phyloP scores from a whole-genome alignment of 2,113 vertebrate genomes.

The Halichoerus grypus region DNA sequence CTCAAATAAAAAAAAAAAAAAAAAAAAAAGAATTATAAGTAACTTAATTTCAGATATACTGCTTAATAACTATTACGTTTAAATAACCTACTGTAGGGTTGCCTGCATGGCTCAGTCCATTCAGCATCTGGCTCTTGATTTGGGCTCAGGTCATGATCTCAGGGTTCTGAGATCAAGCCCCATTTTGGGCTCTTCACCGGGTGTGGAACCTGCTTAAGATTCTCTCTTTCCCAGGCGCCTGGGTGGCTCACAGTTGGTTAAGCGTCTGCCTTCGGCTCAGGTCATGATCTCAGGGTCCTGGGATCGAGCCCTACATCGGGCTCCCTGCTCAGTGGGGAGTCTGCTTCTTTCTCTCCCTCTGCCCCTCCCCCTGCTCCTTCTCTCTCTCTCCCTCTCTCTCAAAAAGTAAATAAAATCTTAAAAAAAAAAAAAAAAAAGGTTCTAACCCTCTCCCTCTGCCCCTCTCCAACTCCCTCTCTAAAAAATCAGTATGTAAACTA shows the following conservation, averaged over 20 bases:
- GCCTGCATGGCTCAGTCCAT: background rate
- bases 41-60: conserved; percentile 48
- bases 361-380: too few species aligned
- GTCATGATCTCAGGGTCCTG: too few species aligned
- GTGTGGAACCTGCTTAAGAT: background rate
- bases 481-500: background rate
- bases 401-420: too few species aligned
- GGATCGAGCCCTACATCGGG: too few species aligned
- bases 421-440: too few species aligned
- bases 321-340: too few species aligned
- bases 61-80: background rate
- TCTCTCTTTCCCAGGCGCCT: background rate
- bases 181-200: background rate
- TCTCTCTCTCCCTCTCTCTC: too few species aligned
- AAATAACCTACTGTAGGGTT: background rate
- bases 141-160: background rate
- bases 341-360: too few species aligned
- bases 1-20: too few species aligned
- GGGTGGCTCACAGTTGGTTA: too few species aligned
- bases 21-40: background rate
- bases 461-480: background rate
- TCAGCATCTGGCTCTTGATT: background rate
- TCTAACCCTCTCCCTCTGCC: background rate
- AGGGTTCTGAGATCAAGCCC: background rate
- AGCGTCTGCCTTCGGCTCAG: too few species aligned